Evolutionary conservation across 1,140 invertebrate genomes (phyloP).

Genomic region (Zaprionus kolodkinae): DNA sequence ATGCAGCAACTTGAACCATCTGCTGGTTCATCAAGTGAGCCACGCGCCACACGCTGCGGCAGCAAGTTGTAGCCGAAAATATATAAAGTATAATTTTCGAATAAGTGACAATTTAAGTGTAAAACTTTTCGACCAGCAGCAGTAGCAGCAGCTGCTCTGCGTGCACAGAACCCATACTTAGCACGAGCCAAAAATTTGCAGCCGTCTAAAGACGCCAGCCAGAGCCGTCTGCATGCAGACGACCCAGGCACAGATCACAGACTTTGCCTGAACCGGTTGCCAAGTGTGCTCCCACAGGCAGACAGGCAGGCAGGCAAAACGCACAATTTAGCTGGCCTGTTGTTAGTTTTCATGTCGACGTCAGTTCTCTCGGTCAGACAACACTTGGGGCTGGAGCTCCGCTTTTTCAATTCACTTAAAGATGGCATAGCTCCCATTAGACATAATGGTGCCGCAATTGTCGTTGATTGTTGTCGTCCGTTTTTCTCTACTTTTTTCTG

Average conservation of each 20-base stretch:
- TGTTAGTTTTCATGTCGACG: slow-evolving; percentile 23
- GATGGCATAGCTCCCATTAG: slow-evolving; percentile 64
- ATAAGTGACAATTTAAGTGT: slow-evolving; percentile 79
- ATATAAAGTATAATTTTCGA: slow-evolving; percentile 52
- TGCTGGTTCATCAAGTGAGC: slow-evolving; percentile 42
- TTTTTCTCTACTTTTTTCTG: slow-evolving; percentile 23
- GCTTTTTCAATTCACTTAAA: slow-evolving; percentile 38
- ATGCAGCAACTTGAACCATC: slow-evolving; percentile 16
- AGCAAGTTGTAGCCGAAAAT: slow-evolving; percentile 40
- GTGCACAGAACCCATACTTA: slow-evolving; percentile 32
- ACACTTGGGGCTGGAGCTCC: slow-evolving; percentile 9
- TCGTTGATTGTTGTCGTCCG: slow-evolving; percentile 72
- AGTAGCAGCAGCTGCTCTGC: slow-evolving; percentile 55
- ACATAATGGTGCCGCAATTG: slow-evolving; percentile 75
- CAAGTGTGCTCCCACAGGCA: slow-evolving; percentile 42
- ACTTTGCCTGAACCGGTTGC: slow-evolving; percentile 34
- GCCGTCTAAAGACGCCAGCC: slow-evolving; percentile 42
- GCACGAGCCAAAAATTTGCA: slow-evolving; percentile 69
- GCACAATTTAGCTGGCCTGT: slow-evolving; percentile 35
- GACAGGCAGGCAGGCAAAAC: neutral
- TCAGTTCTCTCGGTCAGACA: slow-evolving; percentile 39
- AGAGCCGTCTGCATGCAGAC: slow-evolving; percentile 5
- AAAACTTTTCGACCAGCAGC: slow-evolving; percentile 56
- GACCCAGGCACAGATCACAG: slow-evolving; percentile 18
- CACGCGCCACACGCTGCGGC: slow-evolving; percentile 25